A percentile compares a stretch with the other conserved stretches of the same genome.
Conservation (phyloP, 2,113 vertebrate species). For the Talpa occidentalis region DNA sequence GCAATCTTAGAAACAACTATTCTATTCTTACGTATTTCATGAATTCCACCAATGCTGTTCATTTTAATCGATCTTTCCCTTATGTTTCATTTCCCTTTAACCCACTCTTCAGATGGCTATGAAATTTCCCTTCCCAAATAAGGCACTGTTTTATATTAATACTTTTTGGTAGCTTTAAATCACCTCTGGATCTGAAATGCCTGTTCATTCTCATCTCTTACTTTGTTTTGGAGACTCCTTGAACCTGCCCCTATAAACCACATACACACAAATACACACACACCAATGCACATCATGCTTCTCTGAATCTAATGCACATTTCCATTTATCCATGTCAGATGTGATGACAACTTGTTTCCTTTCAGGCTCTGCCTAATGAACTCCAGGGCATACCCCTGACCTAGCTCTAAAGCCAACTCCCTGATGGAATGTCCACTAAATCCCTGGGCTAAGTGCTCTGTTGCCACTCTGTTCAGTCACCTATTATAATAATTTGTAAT, state of each 20-base stretch:
- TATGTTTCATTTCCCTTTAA: background rate
- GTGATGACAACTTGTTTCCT: background rate
- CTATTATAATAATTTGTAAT: no score
- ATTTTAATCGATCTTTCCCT: background rate
- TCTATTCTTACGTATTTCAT: background rate
- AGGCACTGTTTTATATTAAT: background rate
- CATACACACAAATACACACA: background rate
- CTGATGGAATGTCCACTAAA: background rate
- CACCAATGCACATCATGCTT: background rate
- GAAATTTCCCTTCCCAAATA: background rate
- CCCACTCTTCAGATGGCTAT: background rate
- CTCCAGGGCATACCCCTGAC: rapidly evolving
- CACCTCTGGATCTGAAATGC: background rate
- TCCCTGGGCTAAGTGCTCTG: background rate
- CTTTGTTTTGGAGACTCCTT: background rate
- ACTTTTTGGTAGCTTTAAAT: background rate
- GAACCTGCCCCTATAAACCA: background rate
- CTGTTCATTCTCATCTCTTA: background rate
- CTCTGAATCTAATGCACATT: background rate
- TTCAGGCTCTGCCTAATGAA: background rate
- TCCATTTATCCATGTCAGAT: background rate
- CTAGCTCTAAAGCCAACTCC: background rate
- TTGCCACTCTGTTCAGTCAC: background rate
- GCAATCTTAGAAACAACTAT: background rate
- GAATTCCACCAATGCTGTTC: background rate